Base-by-base conservation (phyloP, 2,113 vertebrate species). In the Ceuthmochares aereus region DNA sequence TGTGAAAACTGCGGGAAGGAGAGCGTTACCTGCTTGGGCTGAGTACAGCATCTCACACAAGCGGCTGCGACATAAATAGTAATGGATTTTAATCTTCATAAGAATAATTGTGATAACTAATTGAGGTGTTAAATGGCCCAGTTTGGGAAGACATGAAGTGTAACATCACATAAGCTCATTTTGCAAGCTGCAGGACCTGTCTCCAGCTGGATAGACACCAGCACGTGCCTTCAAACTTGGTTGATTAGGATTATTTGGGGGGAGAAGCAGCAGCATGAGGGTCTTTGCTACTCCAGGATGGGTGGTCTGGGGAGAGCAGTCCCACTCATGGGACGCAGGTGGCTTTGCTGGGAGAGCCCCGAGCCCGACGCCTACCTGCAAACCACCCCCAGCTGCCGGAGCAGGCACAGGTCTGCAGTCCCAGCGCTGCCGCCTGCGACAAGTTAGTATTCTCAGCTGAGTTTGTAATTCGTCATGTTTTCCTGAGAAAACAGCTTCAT, bases 1-100 rank as follows among this genome's bases (percentile, higher is more conserved):
- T 20, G 54, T 34, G 79, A 36, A 62, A 51, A n/a, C 27, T 8
- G 17, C 0, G 5, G 60, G 83, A 69, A 25, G 80, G 75, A 18
- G 34, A 59, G 26, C 1, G 6, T 34, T 59, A 84, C 74, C 75
- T 76, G 69, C 85, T 45, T 14, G 60, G 77, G 42, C 26, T 68
- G 36, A 14, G 76, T 1, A 23, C 14, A 9, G 49, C 55, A 32
- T 52, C 47, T 34, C 6, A 1, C 1, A 2, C 1, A 8, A 34
- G 30, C 11, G 56, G 43, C 68, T 75, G 34, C 56, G 45, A 4
- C 5, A 12, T 4, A 23, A 15, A 9, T 30, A 23, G 43, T 7
- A 40, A 49, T 4, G 40, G 34, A 14, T 56, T 73, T 30, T 32
- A 25, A 73, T 26, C 82, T 86, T 43, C 32, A 25, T 63, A 74